Conservation (phyloP, 2,888 invertebrate species). For the Hirtodrosophila alboralis region DNA sequence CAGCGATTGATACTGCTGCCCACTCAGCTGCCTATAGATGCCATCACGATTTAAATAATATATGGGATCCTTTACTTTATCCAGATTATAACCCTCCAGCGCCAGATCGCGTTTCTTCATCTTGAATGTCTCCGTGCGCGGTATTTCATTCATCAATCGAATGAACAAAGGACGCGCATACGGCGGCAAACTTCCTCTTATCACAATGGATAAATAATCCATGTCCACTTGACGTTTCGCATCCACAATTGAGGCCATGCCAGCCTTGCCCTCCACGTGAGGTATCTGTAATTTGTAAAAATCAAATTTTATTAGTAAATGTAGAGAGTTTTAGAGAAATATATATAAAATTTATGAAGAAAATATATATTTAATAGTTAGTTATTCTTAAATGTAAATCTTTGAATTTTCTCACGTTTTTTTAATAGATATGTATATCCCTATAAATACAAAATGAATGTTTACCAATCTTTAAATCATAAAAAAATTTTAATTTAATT, state of each 20-base stretch:
- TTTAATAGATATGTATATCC: too few species aligned
- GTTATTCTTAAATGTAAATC: too few species aligned
- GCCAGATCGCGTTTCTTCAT: conserved; percentile 94
- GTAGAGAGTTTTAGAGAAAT: too few species aligned
- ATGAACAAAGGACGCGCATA: conserved; percentile 96
- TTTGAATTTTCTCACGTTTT: too few species aligned
- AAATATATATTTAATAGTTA: too few species aligned
- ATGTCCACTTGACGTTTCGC: conserved; percentile 87
- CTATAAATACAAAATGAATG: too few species aligned
- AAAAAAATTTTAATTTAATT: too few species aligned
- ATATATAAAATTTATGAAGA: too few species aligned
- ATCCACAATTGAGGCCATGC: conserved; percentile 96
- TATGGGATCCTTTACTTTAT: conserved; percentile 89
- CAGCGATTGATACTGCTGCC: conserved; percentile 85
- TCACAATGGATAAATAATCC: conserved; percentile 86
- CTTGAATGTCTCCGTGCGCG: conserved; percentile 95
- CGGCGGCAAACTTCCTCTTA: conserved; percentile 90
- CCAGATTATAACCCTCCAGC: conserved; percentile 92
- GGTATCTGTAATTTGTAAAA: conserved; percentile 89
- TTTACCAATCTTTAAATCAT: too few species aligned
- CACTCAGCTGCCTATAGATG: conserved; percentile 85
- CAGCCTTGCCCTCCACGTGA: conserved; percentile 93
- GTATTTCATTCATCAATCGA: conserved; percentile 90
- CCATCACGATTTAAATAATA: conserved; percentile 88
- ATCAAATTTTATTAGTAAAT: background rate